These are phyloP conservation scores for Taenioides sp. DNA, from an alignment of 2,797 vertebrate genomes.

Conservation along the genomic window DNA sequence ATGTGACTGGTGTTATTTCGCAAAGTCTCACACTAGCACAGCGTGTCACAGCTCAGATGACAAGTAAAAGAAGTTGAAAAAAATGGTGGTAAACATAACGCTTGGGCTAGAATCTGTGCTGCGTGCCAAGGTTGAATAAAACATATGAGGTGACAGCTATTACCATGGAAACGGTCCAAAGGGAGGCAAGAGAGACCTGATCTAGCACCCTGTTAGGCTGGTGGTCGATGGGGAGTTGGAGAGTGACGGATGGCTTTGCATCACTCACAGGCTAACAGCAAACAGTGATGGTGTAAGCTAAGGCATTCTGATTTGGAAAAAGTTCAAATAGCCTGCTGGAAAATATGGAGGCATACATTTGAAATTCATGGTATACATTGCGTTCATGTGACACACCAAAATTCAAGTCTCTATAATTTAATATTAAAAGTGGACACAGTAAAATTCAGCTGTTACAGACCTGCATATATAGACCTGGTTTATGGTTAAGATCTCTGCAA, in stretches of 20 bases:
- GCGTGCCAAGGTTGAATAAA: slow-evolving; percentile 57
- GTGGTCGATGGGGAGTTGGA: slow-evolving; percentile 30
- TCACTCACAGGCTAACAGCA: slow-evolving; percentile 16
- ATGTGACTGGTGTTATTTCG: background rate
- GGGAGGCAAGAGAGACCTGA: slow-evolving; percentile 26
- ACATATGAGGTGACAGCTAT: slow-evolving; percentile 54
- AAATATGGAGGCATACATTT: background rate
- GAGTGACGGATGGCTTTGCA: slow-evolving; percentile 25
- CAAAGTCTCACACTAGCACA: slow-evolving; percentile 20
- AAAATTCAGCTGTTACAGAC: too few relatives aligned
- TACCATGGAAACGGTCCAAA: slow-evolving; percentile 61
- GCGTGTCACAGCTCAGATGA: slow-evolving; percentile 20
- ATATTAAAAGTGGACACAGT: too few relatives aligned
- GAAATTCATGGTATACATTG: background rate
- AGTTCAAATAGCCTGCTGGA: background rate
- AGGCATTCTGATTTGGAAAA: background rate
- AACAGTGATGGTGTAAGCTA: background rate
- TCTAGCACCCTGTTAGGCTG: slow-evolving; percentile 21
- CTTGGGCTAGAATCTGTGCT: slow-evolving; percentile 22
- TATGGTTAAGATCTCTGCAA: too few relatives aligned
- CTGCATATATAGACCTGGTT: too few relatives aligned
- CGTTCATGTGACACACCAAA: too few relatives aligned
- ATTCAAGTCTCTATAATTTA: too few relatives aligned
- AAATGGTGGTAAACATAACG: slow-evolving; percentile 21
- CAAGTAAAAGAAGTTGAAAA: slow-evolving; percentile 11